Percentiles rank a stretch among this genome's conserved stretches.
phyloP scores from a whole-genome alignment of 2,113 vertebrate species.

The Peromyscus californicus region DNA sequence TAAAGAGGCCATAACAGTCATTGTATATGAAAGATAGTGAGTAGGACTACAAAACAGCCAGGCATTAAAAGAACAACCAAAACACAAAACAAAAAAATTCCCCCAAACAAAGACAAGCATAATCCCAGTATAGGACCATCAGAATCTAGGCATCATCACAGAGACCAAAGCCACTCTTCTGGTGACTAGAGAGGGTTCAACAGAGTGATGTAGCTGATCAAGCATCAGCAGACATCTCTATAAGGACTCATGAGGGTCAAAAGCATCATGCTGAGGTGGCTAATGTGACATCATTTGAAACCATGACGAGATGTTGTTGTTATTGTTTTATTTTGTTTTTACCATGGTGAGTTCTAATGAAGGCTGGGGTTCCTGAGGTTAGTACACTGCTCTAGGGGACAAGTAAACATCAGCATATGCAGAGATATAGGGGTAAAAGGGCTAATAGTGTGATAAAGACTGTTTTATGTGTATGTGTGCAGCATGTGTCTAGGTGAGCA shows the following conservation, averaged over 20 bases:
- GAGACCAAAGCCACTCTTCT: not conserved
- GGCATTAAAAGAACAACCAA: not conserved
- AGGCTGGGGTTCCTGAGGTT: not conserved
- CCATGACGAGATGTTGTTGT: not conserved
- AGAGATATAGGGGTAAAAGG: not conserved
- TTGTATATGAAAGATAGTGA: not conserved
- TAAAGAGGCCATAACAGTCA: not conserved
- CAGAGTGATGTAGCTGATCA: not conserved
- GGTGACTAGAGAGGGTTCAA: not conserved
- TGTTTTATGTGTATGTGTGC: not conserved
- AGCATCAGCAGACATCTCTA: not conserved
- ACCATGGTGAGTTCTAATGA: not conserved
- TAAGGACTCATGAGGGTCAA: not conserved
- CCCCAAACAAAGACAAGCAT: not conserved
- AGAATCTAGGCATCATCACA: not conserved
- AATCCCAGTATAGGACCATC: not conserved
- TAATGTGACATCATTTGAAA: not conserved
- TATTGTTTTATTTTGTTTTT: no score
- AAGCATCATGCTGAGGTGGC: not conserved
- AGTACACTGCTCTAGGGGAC: not conserved
- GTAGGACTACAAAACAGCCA: not conserved
- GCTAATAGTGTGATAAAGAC: not conserved
- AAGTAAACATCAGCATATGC: not conserved
- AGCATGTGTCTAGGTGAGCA: not conserved
- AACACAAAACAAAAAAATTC: not conserved